These are phyloP conservation scores for Poliocrania exsul DNA, from an alignment of 2,797 vertebrate species.

Conservation along the genomic window DNA sequence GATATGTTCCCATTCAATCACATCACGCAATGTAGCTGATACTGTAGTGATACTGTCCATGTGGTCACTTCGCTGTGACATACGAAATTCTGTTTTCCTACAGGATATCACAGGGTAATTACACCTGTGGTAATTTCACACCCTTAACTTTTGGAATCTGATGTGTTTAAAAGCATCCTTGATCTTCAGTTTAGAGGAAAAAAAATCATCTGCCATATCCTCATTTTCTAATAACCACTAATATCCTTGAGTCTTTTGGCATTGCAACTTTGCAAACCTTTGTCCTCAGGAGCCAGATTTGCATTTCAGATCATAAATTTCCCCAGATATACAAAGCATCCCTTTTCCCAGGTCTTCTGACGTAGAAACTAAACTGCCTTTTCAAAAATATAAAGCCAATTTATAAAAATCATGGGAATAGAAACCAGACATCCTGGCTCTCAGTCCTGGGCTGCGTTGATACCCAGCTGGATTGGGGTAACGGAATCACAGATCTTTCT, in stretches of 20 bases:
- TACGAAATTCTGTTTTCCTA: neutral
- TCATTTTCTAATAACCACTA: neutral
- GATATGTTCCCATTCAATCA: neutral
- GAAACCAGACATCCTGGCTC: neutral
- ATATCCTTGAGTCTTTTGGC: neutral
- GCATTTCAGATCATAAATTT: neutral
- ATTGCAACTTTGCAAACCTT: neutral
- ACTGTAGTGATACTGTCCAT: neutral
- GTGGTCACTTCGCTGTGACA: fast-evolving
- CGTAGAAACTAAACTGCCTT: neutral
- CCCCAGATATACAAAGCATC: neutral
- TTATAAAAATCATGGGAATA: neutral
- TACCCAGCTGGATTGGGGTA: neutral
- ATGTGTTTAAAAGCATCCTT: neutral
- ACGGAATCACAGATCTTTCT: neutral
- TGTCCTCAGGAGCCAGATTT: neutral
- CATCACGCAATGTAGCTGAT: neutral
- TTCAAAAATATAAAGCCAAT: neutral
- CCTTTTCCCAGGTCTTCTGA: neutral
- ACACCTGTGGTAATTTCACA: neutral
- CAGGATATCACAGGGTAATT: neutral
- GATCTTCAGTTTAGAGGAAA: neutral
- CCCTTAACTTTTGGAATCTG: neutral
- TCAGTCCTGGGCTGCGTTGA: neutral
- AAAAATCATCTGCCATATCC: neutral